Evolutionary conservation across 1,140 invertebrate genomes (phyloP).

Genomic region (Anadara kagoshimensis): DNA sequence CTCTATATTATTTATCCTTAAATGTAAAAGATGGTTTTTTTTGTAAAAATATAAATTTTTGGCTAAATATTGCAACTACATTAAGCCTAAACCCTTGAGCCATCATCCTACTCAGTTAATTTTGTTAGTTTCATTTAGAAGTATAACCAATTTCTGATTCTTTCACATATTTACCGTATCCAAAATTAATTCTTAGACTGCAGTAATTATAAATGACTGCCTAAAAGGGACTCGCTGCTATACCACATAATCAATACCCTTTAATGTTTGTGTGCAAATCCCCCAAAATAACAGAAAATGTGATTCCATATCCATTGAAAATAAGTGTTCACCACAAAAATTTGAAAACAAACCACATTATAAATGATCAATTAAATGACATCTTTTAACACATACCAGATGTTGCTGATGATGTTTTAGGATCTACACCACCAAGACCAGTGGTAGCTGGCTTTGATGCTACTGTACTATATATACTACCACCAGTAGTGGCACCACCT

Average conservation of each 20-base stretch:
- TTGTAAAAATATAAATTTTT: no score
- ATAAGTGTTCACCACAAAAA: no score
- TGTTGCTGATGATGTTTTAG: constrained; percentile 71
- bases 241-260: background rate
- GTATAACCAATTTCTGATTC: background rate
- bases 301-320: no score
- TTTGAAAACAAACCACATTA: no score
- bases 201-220: constrained; percentile 73
- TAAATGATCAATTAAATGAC: background rate
- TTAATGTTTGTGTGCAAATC: no score
- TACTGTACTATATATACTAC: constrained; percentile 46
- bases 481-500: constrained; percentile 8
- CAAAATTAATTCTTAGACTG: background rate
- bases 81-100: no score
- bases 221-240: background rate
- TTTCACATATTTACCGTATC: background rate
- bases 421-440: constrained; percentile 81
- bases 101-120: background rate
- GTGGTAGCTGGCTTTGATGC: constrained; percentile 68
- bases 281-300: no score
- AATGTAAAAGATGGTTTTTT: no score
- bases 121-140: background rate
- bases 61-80: no score
- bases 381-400: constrained; percentile 34
- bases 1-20: no score